Conservation (phyloP, 2,888 invertebrate genomes). For the Spodoptera picta region DNA sequence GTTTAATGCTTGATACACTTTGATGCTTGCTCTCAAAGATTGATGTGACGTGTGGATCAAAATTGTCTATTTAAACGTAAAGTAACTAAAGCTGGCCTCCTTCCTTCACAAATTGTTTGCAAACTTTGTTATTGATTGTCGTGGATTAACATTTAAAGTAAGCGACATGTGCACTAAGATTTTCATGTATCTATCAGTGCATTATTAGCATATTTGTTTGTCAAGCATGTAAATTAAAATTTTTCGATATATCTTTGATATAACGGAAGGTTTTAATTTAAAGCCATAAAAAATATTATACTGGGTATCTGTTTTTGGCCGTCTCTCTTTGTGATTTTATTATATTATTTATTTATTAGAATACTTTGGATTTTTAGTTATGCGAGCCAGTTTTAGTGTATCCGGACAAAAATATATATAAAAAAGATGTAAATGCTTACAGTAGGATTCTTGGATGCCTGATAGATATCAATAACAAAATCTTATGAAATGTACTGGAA, state of each 20-base stretch:
- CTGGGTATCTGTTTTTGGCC: conserved; percentile 17
- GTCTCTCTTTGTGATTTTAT: conserved; percentile 16
- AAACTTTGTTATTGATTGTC: conserved; percentile 85
- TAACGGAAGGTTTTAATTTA: conserved; percentile 29
- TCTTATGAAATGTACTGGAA: conserved; percentile 19
- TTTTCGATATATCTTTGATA: conserved; percentile 12
- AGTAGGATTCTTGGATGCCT: conserved; percentile 23
- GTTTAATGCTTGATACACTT: conserved; percentile 82
- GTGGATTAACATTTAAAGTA: conserved; percentile 48
- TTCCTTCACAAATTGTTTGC: conserved; percentile 95
- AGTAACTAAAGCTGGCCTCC: conserved; percentile 91
- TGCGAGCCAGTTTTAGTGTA: conserved; percentile 48
- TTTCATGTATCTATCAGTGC: conserved; percentile 36
- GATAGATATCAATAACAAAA: conserved; percentile 33
- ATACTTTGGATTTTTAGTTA: conserved; percentile 15
- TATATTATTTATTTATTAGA: conserved; percentile 5
- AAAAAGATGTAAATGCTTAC: conserved; percentile 23
- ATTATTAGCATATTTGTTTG: conserved; percentile 30
- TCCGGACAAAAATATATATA: conserved; percentile 20
- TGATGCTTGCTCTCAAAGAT: conserved; percentile 82
- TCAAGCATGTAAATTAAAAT: conserved; percentile 27
- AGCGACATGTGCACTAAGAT: conserved; percentile 31
- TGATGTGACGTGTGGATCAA: conserved; percentile 73
- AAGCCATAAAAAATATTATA: conserved; percentile 11
- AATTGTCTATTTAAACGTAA: conserved; percentile 68